Conservation (phyloP, 1,140 invertebrate genomes). For the Pygmarrhopalites habei region DNA sequence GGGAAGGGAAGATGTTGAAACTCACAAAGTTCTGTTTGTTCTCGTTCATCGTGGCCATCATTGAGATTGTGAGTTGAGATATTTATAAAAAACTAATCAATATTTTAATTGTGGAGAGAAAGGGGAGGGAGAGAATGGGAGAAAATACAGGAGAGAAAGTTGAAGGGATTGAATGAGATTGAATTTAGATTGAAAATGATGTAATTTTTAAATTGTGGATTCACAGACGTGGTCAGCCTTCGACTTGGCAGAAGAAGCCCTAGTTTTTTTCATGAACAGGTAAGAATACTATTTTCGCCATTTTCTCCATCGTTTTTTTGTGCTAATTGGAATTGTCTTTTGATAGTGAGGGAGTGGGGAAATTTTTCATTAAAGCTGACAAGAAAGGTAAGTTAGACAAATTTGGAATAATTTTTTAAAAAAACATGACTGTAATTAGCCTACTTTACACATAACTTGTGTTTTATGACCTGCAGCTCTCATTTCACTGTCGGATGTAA, state of each 20-base stretch:
- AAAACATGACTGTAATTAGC: not conserved
- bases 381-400: not conserved
- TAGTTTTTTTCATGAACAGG: slow-evolving; percentile 9
- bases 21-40: slow-evolving; percentile 8
- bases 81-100: not conserved
- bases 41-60: slow-evolving; percentile 12
- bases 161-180: not conserved
- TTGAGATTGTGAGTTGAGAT: slow-evolving; percentile 18
- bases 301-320: too few species aligned
- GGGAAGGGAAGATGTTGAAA: slow-evolving; percentile 14
- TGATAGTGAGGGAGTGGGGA: not conserved
- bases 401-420: too few species aligned
- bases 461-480: too few species aligned
- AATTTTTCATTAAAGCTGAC: slow-evolving; percentile 8
- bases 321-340: too few species aligned
- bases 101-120: not conserved
- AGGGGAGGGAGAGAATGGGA: not conserved
- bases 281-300: too few species aligned
- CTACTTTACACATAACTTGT: too few species aligned
- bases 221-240: slow-evolving; percentile 10
- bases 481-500: too few species aligned
- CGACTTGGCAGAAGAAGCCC: slow-evolving; percentile 5
- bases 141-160: not conserved
- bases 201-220: not conserved
- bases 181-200: not conserved